Percentiles rank a stretch among this genome's conserved stretches.
These are phyloP conservation scores for Sylvietta virens DNA, from an alignment of 2,113 vertebrate genomes.

Conservation along the genomic window DNA sequence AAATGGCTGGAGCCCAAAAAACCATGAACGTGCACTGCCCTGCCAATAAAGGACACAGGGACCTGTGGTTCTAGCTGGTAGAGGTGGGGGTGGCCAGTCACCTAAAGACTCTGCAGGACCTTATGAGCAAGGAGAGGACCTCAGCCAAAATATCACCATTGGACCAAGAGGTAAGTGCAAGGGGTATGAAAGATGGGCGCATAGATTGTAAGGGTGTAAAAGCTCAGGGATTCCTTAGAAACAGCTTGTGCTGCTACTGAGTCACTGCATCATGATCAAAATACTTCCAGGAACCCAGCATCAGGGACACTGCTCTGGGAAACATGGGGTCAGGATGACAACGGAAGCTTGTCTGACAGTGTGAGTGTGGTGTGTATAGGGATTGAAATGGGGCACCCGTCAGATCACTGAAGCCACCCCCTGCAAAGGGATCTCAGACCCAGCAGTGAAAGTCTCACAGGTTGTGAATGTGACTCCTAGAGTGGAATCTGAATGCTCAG, in stretches of 20 bases:
- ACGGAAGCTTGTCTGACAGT: background rate
- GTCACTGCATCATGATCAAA: rapidly evolving
- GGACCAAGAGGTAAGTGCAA: background rate
- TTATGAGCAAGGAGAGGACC: background rate
- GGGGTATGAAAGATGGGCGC: rapidly evolving
- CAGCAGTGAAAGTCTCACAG: background rate
- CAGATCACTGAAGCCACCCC: background rate
- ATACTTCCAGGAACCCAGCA: background rate
- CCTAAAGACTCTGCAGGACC: background rate
- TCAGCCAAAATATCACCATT: background rate
- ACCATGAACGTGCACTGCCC: no score
- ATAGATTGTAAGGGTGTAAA: background rate
- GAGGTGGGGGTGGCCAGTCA: background rate
- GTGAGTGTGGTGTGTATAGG: background rate
- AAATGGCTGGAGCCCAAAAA: background rate
- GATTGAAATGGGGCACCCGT: rapidly evolving
- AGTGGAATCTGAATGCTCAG: background rate
- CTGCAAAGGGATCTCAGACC: background rate
- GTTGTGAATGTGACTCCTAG: background rate
- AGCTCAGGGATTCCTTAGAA: background rate
- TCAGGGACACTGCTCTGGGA: background rate
- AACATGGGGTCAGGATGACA: background rate
- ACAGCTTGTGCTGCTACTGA: background rate
- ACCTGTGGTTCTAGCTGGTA: background rate
- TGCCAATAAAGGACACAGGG: background rate